Evolutionary conservation across 2,113 vertebrate species (phyloP).

Genomic region (Upupa epops): DNA sequence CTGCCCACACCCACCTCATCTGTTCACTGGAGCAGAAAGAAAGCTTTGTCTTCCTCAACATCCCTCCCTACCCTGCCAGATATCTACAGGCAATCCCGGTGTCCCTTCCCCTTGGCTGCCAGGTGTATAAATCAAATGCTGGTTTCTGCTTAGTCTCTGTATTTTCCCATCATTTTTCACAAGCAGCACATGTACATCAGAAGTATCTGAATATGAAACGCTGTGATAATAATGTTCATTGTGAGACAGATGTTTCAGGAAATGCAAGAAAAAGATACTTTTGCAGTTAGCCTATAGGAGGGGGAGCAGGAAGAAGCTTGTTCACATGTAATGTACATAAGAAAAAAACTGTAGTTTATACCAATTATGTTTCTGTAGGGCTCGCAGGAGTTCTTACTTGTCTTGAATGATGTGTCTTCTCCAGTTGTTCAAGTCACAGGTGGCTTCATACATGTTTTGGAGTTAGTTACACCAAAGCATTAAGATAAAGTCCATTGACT

Average conservation of each 20-base stretch:
- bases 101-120: background rate
- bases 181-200: background rate
- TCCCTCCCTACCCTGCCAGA: background rate
- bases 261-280: background rate
- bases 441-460: background rate
- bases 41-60: background rate
- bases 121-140: background rate
- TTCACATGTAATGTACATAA: background rate
- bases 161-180: background rate
- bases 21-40: background rate
- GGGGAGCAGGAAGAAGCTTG: background rate
- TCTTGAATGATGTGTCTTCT: background rate
- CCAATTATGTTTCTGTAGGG: background rate
- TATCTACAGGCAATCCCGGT: background rate
- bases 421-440: background rate
- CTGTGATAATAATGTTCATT: background rate
- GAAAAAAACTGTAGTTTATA: background rate
- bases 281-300: background rate
- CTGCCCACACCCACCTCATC: background rate
- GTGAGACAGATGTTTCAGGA: background rate
- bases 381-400: background rate
- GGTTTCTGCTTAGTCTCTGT: background rate
- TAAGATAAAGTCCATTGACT: accelerated
- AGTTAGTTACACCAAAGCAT: background rate
- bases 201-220: background rate